Conservation (phyloP, 35 echinoderm and acorn worm genomes). For the Lytechinus pictus region DNA sequence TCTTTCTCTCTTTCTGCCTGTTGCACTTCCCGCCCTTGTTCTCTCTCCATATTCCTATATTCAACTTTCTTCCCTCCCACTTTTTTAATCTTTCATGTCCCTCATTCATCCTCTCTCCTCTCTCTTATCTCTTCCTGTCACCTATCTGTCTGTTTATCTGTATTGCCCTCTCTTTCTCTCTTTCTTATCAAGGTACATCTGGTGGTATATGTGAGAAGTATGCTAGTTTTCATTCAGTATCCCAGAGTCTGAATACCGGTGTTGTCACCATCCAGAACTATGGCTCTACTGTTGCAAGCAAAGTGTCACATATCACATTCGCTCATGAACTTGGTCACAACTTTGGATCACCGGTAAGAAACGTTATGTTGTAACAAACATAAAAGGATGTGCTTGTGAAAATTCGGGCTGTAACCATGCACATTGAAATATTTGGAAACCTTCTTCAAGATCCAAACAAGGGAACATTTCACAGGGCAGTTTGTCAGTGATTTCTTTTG, state of each 20-base stretch:
- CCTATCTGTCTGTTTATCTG: background rate
- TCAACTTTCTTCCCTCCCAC: background rate
- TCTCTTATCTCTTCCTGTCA: background rate
- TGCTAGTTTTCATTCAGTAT: conserved; percentile 60
- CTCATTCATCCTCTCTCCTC: background rate
- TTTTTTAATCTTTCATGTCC: background rate
- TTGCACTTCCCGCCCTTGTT: background rate
- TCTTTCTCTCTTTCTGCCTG: background rate
- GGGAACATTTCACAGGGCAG: too few relatives aligned
- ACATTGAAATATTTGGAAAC: too few relatives aligned
- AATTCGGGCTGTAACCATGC: too few relatives aligned
- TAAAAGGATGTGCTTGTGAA: background rate
- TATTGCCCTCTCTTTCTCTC: background rate
- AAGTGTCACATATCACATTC: conserved; percentile 97
- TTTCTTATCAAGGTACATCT: conserved; percentile 71
- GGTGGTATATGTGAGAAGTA: conserved; percentile 93
- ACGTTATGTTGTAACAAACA: background rate
- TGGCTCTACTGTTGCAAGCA: conserved; percentile 74
- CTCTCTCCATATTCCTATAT: background rate
- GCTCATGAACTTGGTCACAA: conserved; percentile 98
- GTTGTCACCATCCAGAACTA: conserved; percentile 98
- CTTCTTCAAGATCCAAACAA: too few relatives aligned
- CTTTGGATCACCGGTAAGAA: conserved; percentile 97
- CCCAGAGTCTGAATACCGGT: conserved; percentile 91
- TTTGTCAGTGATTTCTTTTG: too few relatives aligned